Evolutionary conservation across 1,140 invertebrate genomes (phyloP).

Genomic region (Arctopsyche grandis): DNA sequence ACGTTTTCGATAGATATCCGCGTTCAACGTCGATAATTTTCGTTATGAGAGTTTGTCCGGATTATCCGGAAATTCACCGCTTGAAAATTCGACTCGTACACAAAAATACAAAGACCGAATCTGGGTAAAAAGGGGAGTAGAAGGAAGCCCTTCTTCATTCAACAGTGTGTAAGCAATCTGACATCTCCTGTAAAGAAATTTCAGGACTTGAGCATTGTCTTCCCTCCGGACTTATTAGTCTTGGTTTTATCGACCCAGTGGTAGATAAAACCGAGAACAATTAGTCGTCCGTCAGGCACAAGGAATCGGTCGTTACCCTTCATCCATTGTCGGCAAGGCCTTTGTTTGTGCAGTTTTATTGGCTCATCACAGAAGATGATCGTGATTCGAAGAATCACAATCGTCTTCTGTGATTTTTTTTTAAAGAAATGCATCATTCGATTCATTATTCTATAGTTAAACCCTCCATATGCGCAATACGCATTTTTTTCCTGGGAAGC

Average conservation of each 20-base stretch:
- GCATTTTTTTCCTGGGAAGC: neutral
- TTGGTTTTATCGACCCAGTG: neutral
- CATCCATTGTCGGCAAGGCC: neutral
- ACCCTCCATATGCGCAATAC: neutral
- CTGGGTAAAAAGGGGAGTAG: too few species aligned
- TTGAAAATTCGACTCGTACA: too few species aligned
- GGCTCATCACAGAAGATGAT: too few species aligned
- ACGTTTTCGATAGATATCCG: slow-evolving; percentile 29
- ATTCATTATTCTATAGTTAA: too few species aligned
- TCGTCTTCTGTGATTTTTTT: too few species aligned
- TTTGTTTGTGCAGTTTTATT: neutral
- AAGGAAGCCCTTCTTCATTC: too few species aligned
- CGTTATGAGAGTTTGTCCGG: neutral
- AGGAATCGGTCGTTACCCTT: neutral
- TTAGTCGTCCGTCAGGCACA: neutral
- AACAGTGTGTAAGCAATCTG: too few species aligned
- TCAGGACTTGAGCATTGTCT: neutral
- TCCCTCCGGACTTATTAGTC: neutral
- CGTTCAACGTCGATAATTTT: slow-evolving; percentile 18
- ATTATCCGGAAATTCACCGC: too few species aligned
- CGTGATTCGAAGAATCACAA: too few species aligned
- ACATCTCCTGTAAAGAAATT: too few species aligned
- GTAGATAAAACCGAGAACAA: neutral
- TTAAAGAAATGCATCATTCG: too few species aligned
- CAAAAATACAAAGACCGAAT: too few species aligned